phyloP scores from a whole-genome alignment of 2,797 vertebrate genomes.

The Pipistrellus kuhlii region DNA sequence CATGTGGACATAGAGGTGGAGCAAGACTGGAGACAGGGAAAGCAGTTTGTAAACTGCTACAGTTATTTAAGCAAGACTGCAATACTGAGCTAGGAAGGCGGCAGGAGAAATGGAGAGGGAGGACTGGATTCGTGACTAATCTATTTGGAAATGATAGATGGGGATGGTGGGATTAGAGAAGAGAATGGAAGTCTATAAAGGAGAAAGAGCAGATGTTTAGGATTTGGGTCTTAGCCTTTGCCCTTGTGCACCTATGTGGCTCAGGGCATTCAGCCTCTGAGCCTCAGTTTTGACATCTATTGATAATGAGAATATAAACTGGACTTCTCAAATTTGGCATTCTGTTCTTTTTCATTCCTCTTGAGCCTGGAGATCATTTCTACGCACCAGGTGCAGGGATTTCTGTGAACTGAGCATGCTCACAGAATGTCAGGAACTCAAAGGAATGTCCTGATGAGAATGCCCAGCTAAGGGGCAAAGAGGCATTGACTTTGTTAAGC shows the following conservation, averaged over 20 bases:
- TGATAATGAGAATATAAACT: neutral
- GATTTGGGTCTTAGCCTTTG: neutral
- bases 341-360: neutral
- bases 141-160: neutral
- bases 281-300: neutral
- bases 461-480: neutral
- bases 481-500: neutral
- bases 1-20: neutral
- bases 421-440: constrained; percentile 9
- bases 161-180: neutral
- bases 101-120: neutral
- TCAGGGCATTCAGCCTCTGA: neutral
- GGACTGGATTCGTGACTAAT: neutral
- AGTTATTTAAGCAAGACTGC: neutral
- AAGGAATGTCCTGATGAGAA: neutral
- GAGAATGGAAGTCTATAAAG: neutral
- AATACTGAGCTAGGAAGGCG: neutral
- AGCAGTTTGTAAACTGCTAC: neutral
- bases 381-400: neutral
- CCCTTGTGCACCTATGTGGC: neutral
- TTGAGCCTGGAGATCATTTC: neutral
- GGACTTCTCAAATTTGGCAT: neutral
- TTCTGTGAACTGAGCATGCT: neutral
- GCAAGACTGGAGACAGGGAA: neutral
- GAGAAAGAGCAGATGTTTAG: neutral